Evolutionary conservation across 2,888 invertebrate genomes (phyloP), one percentile per base, ranked within the genome.

Genomic region (Neoaliturus tenellus): DNA sequence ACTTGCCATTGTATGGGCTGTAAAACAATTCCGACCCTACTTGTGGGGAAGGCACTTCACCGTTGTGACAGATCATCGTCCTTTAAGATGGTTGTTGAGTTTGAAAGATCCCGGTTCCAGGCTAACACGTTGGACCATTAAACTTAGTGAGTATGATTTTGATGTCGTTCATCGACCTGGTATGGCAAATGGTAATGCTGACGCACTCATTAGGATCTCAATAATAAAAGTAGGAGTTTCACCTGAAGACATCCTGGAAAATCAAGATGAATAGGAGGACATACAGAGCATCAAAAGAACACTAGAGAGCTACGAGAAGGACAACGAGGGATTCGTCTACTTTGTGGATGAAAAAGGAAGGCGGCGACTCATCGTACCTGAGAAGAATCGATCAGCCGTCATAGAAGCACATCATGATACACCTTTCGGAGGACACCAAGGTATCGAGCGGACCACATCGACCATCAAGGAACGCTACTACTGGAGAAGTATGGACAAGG

Each of bases 51-150:
- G 86, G 33, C 87, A 88, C 81, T 90, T 91, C 44, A 88, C 84
- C 0, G 90, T 91, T 0, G 88, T 89, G 2, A 91, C 90, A 0
- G 91, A 91, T 80, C 90, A 91, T 83, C 87, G 88, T 80, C 89
- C 90, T 0, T 81, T 90, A 2, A 87, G 86, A 3, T 90, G 89
- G 89, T 78, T 90, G 0, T 88, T 90, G 82, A 88, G 69, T 0
- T 58, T 90, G 0, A 90, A 90, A 86, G 89, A 90, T 10, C 90
- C 90, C 0, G 89, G 89, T 35, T 89, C 89, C 0, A 87, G 90
- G 85, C 85, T 90, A 67, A 85, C 88, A 6, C 48, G 90, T 4
- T 90, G 90, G 90, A 84, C 88, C 20, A 78, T 90, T 14, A 89
- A 87, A 83, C 81, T 90, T 31, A 86, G 87, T 85, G 89, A 90